Percentiles rank a stretch among this genome's conserved stretches.
Conservation (phyloP, 2,113 vertebrate species). For the Myotis lucifugus region DNA sequence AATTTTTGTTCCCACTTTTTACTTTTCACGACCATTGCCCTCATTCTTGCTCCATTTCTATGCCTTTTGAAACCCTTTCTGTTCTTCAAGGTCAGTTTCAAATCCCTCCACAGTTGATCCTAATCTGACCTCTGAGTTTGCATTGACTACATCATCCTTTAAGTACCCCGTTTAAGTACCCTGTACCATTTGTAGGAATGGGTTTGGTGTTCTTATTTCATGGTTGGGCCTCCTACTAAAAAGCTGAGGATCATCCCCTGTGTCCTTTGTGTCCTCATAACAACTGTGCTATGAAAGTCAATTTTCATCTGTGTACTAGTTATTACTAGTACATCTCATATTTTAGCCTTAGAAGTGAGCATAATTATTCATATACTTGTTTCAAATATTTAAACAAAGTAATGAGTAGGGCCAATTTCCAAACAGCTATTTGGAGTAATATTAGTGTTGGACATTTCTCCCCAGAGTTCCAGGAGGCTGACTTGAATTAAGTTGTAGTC, state of each 20-base stretch:
- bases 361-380: background rate
- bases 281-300: no score
- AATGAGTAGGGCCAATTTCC: background rate
- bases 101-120: background rate
- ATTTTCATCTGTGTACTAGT: background rate
- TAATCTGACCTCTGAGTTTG: background rate
- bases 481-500: background rate
- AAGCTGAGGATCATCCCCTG: background rate
- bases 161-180: no score
- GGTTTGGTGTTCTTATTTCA: background rate
- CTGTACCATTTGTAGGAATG: no score
- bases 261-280: background rate
- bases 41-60: background rate
- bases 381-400: background rate
- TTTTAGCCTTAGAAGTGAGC: background rate
- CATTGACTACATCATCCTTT: background rate
- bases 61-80: background rate
- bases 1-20: background rate
- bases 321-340: background rate
- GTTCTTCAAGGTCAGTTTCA: background rate
- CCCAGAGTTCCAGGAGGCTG: background rate
- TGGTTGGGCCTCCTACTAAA: no score
- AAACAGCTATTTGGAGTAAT: background rate
- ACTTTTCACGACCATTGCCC: background rate
- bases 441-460: background rate